These are phyloP conservation scores for Prunella fulvescens DNA, from an alignment of 2,113 vertebrate species.

Conservation along the genomic window DNA sequence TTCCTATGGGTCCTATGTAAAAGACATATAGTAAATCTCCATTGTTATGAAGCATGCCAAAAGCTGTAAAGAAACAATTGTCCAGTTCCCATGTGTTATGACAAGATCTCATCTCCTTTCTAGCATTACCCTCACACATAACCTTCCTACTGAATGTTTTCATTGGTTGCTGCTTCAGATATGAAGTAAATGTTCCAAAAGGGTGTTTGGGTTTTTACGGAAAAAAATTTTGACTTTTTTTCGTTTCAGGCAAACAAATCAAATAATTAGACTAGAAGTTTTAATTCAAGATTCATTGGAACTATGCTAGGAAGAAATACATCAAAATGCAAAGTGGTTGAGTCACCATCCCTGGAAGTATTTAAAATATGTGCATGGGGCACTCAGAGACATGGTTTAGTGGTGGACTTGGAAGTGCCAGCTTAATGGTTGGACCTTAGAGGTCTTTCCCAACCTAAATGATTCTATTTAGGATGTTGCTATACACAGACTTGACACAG, in stretches of 20 bases:
- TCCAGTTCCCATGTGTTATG: not conserved
- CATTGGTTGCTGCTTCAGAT: not conserved
- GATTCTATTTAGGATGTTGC: not conserved
- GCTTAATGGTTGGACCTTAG: not conserved
- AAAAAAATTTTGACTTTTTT: not conserved
- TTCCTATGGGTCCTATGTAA: not conserved
- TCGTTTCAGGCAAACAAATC: not conserved
- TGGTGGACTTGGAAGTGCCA: too few species aligned
- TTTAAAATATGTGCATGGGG: not conserved
- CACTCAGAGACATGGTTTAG: not conserved
- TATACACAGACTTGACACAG: not conserved
- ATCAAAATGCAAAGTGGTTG: not conserved
- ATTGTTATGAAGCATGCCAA: not conserved
- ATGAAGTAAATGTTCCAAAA: not conserved
- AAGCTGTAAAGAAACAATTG: not conserved
- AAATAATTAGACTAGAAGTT: not conserved
- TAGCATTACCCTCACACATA: not conserved
- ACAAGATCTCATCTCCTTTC: not conserved
- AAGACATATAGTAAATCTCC: not conserved
- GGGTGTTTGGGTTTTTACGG: fast-evolving
- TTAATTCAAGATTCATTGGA: not conserved
- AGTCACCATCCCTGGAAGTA: not conserved
- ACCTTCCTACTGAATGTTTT: not conserved
- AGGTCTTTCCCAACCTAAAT: not conserved
- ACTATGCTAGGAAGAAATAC: not conserved